phyloP scores from a whole-genome alignment of 2,888 invertebrate genomes.

The Acleris holmiana region DNA sequence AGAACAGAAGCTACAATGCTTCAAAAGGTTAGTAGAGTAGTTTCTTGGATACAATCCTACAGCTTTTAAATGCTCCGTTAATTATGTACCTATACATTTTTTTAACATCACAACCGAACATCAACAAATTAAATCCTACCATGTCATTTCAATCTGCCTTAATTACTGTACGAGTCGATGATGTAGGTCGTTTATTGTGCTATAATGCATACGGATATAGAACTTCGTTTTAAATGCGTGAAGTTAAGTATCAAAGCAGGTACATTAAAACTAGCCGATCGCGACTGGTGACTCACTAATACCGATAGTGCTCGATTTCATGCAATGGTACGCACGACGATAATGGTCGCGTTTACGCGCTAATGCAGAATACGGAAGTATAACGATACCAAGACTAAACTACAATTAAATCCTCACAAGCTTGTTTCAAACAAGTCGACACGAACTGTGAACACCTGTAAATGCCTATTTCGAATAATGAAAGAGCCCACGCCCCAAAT shows the following conservation, averaged over 20 bases:
- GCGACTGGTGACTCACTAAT: slow-evolving; percentile 18
- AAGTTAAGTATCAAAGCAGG: slow-evolving; percentile 3
- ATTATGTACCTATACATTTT: too few species aligned
- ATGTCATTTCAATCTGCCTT: too few species aligned
- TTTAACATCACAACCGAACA: too few species aligned
- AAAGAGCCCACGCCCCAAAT: slow-evolving; percentile 5
- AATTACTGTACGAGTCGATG: too few species aligned
- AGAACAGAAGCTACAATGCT: neutral
- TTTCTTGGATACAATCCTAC: too few species aligned
- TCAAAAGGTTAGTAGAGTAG: neutral
- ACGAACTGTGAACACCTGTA: slow-evolving; percentile 16
- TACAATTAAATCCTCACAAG: neutral
- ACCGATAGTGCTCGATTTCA: neutral
- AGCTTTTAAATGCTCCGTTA: too few species aligned
- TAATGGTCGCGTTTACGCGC: slow-evolving; percentile 23
- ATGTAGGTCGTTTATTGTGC: neutral
- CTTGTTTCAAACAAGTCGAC: slow-evolving; percentile 17
- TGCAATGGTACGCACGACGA: slow-evolving; percentile 10
- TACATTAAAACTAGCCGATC: slow-evolving; percentile 10
- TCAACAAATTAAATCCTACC: neutral
- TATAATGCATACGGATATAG: slow-evolving; percentile 1
- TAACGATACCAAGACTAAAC: slow-evolving; percentile 3
- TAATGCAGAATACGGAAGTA: slow-evolving; percentile 5
- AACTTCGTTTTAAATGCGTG: neutral
- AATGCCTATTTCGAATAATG: neutral